Base-by-base conservation (phyloP, 1,140 invertebrate genomes). In the Monochamus saltuarius region DNA sequence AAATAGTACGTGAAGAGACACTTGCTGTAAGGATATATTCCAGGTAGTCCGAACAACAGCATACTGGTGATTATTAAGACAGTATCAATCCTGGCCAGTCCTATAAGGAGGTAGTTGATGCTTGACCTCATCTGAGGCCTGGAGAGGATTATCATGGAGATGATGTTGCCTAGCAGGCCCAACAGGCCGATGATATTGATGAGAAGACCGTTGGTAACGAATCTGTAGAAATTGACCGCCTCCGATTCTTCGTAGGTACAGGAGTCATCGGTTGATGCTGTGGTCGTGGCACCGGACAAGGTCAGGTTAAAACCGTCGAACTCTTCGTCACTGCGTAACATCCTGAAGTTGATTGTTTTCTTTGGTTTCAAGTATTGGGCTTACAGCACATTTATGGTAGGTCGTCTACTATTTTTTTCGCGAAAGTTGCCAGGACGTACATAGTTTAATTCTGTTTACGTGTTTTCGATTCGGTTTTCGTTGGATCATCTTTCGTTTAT, bases 71-170 rank as follows among this genome's bases (percentile, higher is more conserved):
- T 81, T 46, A 97, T 91, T 52, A 97, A 84, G 47, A 94, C 82
- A 0, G 91, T 92, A 80, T 97, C 95, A 79, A 92, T 95, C 68
- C 90, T 85, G 0, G 95, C 94, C 35, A 97, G 82, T 1, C 93
- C 93, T 39, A 92, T 92, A 4, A 97, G 83, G 58, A 96, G 83
- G 72, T 94, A 95, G 79, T 97, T 97, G 65, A 97, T 95, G 64
- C 93, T 95, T 7, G 92, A 95, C 66, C 89, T 85, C 94, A 97
- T 97, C 71, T 95, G 92, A 0, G 92, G 93, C 36, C 93, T 83
- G 10, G 89, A 92, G 7, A 97, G 80, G 29, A 98, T 94, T 16
- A 94, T 87, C 80, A 96, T 93, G 0, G 92, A 91, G 13, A 97
- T 87, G 17, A 89, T 81, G 75, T 97, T 97, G 52, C 94, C 94